Conservation (phyloP, 1,140 invertebrate species). For the Ceratosolen solmsi region DNA sequence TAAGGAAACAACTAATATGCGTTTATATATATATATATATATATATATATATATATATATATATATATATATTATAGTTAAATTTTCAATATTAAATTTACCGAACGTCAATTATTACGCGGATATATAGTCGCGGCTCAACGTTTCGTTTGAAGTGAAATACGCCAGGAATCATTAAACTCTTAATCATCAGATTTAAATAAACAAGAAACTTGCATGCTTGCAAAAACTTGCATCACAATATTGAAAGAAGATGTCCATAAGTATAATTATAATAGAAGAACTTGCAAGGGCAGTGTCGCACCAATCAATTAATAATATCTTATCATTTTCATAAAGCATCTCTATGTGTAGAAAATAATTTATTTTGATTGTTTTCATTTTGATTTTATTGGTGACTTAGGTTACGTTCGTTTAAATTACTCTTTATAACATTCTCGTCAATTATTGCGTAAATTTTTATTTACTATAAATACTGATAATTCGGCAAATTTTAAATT, state of each 20-base stretch:
- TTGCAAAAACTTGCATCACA: slow-evolving; percentile 14
- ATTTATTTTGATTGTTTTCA: not conserved
- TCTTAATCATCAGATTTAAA: slow-evolving; percentile 14
- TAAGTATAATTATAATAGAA: slow-evolving; percentile 43
- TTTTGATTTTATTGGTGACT: too few species aligned
- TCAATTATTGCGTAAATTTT: too few species aligned
- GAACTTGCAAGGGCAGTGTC: slow-evolving; percentile 31
- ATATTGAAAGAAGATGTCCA: slow-evolving; percentile 16
- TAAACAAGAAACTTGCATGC: slow-evolving; percentile 39
- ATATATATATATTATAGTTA: too few species aligned
- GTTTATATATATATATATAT: too few species aligned
- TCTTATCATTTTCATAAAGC: not conserved
- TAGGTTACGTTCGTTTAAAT: too few species aligned
- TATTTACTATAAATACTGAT: too few species aligned
- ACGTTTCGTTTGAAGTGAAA: not conserved
- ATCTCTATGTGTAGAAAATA: not conserved
- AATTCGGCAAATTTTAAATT: too few species aligned
- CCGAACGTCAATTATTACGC: not conserved
- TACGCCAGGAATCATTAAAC: slow-evolving; percentile 3
- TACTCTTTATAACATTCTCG: too few species aligned
- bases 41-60: too few species aligned
- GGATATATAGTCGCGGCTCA: not conserved
- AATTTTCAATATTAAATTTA: not conserved
- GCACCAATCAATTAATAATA: not conserved
- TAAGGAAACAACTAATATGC: too few species aligned